Conservation (phyloP, 2,888 invertebrate genomes). For the Cabera pusaria region DNA sequence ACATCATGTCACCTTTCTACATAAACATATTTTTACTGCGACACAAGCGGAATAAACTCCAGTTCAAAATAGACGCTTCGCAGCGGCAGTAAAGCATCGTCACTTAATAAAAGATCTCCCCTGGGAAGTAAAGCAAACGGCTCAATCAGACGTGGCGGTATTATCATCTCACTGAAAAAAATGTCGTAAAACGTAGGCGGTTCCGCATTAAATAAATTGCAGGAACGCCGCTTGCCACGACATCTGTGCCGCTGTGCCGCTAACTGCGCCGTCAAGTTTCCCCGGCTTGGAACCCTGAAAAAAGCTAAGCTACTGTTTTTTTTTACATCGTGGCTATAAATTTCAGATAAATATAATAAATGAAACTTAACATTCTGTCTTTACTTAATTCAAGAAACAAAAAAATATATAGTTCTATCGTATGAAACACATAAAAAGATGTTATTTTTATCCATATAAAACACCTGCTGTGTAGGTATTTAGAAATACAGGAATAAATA, state of each 20-base stretch:
- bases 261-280: constrained; percentile 38
- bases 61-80: constrained; percentile 45
- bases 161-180: constrained; percentile 68
- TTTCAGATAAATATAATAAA: too few species aligned
- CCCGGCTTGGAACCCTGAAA: constrained; percentile 21
- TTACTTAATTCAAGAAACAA: too few species aligned
- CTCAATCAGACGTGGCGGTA: constrained; percentile 74
- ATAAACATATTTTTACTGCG: constrained; percentile 37
- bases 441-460: too few species aligned
- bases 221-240: constrained; percentile 60
- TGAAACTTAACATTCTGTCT: too few species aligned
- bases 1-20: constrained; percentile 23
- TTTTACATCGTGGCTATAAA: too few species aligned
- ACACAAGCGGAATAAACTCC: constrained; percentile 37
- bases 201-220: constrained; percentile 76
- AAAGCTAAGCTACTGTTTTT: too few species aligned
- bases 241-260: constrained; percentile 53
- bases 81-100: constrained; percentile 59
- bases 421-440: too few species aligned
- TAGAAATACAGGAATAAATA: too few species aligned
- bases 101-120: constrained; percentile 75
- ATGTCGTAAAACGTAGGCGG: constrained; percentile 69
- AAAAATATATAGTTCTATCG: too few species aligned
- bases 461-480: too few species aligned
- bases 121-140: constrained; percentile 67